Evolutionary conservation across 1,140 invertebrate genomes (phyloP).

Genomic region (Wasmannia auropunctata): DNA sequence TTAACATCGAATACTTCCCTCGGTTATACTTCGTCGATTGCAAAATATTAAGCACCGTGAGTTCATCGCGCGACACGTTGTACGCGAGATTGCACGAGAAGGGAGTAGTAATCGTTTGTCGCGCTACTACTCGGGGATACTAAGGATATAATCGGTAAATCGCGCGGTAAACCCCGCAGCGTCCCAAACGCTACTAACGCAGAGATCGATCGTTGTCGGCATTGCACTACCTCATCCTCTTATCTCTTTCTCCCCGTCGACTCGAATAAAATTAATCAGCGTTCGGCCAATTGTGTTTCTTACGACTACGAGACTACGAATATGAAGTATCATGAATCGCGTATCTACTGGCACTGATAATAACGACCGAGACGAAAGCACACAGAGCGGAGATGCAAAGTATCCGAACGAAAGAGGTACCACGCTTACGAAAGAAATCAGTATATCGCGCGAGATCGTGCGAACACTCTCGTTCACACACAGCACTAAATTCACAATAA

Average conservation of each 20-base stretch:
- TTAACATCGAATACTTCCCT: constrained; percentile 21
- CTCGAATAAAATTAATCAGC: constrained; percentile 36
- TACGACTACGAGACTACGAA: constrained; percentile 42
- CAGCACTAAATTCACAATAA: constrained; percentile 47
- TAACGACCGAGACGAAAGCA: constrained; percentile 53
- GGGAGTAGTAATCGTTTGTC: constrained; percentile 28
- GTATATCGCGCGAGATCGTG: constrained; percentile 46
- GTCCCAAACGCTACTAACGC: constrained; percentile 10
- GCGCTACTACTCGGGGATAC: constrained; percentile 52
- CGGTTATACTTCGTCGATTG: constrained; percentile 50
- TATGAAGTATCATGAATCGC: constrained; percentile 33
- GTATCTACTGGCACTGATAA: constrained; percentile 55
- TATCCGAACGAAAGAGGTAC: constrained; percentile 38
- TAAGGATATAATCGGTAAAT: constrained; percentile 61
- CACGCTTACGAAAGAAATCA: constrained; percentile 40
- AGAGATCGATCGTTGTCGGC: constrained; percentile 62
- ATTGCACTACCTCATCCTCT: constrained; percentile 46
- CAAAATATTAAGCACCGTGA: constrained; percentile 44
- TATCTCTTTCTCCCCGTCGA: not conserved
- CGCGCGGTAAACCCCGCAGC: constrained; percentile 25
- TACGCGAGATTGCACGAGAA: constrained; percentile 61
- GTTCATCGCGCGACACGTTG: constrained; percentile 38
- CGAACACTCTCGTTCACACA: constrained; percentile 38
- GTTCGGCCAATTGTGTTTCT: constrained; percentile 3
- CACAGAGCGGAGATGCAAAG: constrained; percentile 44